Base-by-base conservation (phyloP, 1,140 invertebrate species). In the Agrypnia vestita region DNA sequence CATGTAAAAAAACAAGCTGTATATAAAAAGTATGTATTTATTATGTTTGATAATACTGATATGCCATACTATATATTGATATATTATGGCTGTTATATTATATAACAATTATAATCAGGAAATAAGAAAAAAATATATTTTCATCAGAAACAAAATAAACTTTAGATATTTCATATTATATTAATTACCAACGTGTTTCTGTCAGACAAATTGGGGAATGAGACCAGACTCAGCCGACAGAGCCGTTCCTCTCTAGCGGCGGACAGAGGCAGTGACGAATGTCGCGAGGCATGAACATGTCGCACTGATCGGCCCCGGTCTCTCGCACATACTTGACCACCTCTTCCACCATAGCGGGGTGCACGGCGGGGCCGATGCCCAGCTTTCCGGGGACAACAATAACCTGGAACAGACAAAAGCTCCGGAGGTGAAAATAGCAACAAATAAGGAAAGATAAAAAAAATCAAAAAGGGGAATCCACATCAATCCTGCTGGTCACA, bases 211-310 rank as follows among this genome's bases (percentile, higher is more conserved):
- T 35, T 35, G 25, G 25, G 25, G 25, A 35, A 3, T 35, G 25
- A 35, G 6, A 35, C 1, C 1, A 35, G 25, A 35, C 25, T 35
- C 25, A 35, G 25, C 25, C 25, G 25, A 35, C 25, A 72, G 46
- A 53, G 46, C 17, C 17, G 44, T 51, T 71, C 69, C 77, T 73
- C 72, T 92, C 91, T 59, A 93, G 82, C 0, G 91, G 90, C 9
- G 92, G 92, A 78, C 92, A 92, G 51, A 90, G 84, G 76, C 90
- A 91, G 82, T 92, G 91, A 4, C 90, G 84, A 9, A 93, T 89
- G 82, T 93, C 92, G 81, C 92, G 86, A 0, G 92, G 91, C 91
- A 92, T 92, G 15, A 92, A 87, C 85, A 91, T 86, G 21, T 91
- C 90, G 13, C 88, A 87, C 81, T 92, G 91, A 4, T 88, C 85